Evolutionary conservation across 37 sponge, comb jelly and placozoan genomes (phyloP), one percentile per base, ranked within the genome.

Genomic region (Mnemiopsis leidyi): DNA sequence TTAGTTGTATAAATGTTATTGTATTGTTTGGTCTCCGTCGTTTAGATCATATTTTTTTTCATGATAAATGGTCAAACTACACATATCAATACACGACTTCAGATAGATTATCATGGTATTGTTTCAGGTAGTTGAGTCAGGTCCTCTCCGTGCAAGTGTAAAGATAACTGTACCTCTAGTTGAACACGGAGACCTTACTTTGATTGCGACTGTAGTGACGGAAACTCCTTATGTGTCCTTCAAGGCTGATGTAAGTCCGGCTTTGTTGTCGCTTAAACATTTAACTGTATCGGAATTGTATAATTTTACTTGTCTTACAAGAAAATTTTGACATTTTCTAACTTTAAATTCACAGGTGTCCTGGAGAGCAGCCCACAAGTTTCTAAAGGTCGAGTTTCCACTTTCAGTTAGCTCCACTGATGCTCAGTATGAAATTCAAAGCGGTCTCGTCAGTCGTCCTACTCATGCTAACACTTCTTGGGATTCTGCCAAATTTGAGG

Each of bases 401-500:
- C 36, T 95, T 32, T 92, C 93, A 48, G 95, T 96, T 25, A 93
- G 83, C 21, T 82, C 94, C 0, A 68, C 39, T 25, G 93, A 95
- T 35, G 96, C 96, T 21, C 94, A 92, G 0, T 96, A 96, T 92
- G 96, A 96, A 77, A 96, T 95, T 33, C 96, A 96, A 93, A 93
- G 95, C 92, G 96, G 96, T 23, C 95, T 94, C 40, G 40, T 95
- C n/a, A 38, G 39, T 23, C 88, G 96, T 32, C 96, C 96, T 37
- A 96, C 94, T 31, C 96, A 96, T 69, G 94, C 92, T 92, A 96
- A 96, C 82, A 96, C 96, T 32, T 95, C 95, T 32, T 96, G 96
- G 96, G 96, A 96, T 71, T 92, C 93, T 76, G 96, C 96, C 29
- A 95, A 92, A 40, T 96, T 95, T 93, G 96, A 96, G 94, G 96